Evolutionary conservation across 2,113 vertebrate genomes (phyloP), one percentile per base, ranked within the genome.

Genomic region (Halichoerus grypus): DNA sequence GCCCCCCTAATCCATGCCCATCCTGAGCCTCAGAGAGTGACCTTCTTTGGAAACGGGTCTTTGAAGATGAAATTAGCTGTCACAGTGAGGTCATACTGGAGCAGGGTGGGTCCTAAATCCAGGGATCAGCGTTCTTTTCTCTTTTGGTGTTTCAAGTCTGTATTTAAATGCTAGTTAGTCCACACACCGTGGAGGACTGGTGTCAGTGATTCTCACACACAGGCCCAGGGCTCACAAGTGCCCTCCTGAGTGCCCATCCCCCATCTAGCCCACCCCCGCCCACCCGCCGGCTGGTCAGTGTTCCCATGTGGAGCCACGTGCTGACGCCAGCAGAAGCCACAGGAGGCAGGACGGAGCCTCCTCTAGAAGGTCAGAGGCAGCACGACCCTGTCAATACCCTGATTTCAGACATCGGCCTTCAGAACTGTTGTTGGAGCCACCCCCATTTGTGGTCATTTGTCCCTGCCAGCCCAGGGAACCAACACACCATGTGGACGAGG

Each of bases 401-500:
- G 22, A 15, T 2, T 19, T 83, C 69, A 11, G 36, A 18, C 55
- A 4, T 21, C 10, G 13, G 92, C 19, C 36, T 85, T 57, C 7
- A 5, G 15, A 21, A 28, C 76, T 10, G 7, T 69, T 2, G 67
- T n/a, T 31, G 63, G 63, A 65, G 63, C 39, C 24, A 14, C n/a
- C 24, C 2, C 12, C 3, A 0, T 0, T 0, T 5, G 53, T 11
- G 55, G 51, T 5, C 3, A 0, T 13, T 8, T 14, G 53, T 5
- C 0, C 1, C 14, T 0, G 18, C 36, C 28, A 10, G 71, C 46
- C 33, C 24, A 11, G 74, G 28, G 16, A 24, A 10, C 49, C 31
- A 4, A 0, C 12, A 2, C 10, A 0, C 14, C 9, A 1, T 1
- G 15, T 2, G 53, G 19, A 4, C 12, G 0, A 4, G 1, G 49